Conservation (phyloP, 2,888 invertebrate genomes). For the Polyommatus icarus region DNA sequence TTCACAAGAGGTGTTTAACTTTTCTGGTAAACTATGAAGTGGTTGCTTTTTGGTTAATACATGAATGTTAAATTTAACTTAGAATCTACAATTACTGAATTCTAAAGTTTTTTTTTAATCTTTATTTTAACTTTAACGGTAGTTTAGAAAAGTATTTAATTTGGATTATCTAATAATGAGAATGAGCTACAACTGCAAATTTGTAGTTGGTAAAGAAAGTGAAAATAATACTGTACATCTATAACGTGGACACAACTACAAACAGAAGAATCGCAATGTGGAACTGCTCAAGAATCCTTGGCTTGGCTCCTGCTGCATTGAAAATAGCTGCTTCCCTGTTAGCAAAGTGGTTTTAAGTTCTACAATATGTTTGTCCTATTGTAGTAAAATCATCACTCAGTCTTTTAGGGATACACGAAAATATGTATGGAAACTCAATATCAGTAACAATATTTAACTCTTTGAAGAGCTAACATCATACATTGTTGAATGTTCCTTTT, state of each 20-base stretch:
- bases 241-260: neutral
- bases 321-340: neutral
- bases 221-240: neutral
- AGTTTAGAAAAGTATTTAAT: neutral
- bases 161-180: neutral
- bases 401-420: neutral
- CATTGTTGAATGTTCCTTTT: neutral
- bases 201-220: neutral
- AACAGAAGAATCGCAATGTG: neutral
- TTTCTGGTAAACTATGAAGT: neutral
- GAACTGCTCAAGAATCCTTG: neutral
- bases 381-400: neutral
- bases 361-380: neutral
- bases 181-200: neutral
- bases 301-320: conserved; percentile 3
- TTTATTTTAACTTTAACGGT: neutral
- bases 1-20: neutral
- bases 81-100: neutral
- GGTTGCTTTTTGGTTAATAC: neutral
- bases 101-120: neutral
- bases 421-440: neutral
- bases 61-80: neutral
- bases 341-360: neutral
- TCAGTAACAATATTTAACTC: neutral
- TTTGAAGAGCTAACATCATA: neutral